phyloP scores from a whole-genome alignment of 2,797 vertebrate species.

The Megalops cyprinoides region DNA sequence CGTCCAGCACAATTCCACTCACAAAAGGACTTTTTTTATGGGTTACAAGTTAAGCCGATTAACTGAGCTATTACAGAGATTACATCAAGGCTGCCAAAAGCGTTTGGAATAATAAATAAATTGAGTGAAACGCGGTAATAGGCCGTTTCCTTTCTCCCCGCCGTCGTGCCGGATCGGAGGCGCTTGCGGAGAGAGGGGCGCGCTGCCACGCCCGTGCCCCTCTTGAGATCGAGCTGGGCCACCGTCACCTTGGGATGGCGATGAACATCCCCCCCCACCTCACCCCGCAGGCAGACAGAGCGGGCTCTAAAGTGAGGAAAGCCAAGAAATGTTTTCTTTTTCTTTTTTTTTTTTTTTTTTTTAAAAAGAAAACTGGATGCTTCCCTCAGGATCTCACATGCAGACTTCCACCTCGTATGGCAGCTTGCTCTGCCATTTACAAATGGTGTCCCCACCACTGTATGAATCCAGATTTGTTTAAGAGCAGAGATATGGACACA shows the following conservation, averaged over 20 bases:
- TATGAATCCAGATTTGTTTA: too few relatives aligned
- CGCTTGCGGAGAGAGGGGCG: conserved; percentile 39
- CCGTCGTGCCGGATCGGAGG: conserved; percentile 55
- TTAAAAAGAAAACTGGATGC: too few relatives aligned
- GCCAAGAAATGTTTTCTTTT: background rate
- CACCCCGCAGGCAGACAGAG: background rate
- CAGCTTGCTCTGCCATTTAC: too few relatives aligned
- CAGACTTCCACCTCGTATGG: too few relatives aligned
- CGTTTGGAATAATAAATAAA: conserved; percentile 67
- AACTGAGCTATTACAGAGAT: conserved; percentile 57
- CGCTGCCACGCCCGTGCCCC: background rate
- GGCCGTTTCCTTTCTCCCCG: conserved; percentile 65
- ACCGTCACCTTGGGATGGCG: background rate
- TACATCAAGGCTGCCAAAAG: conserved; percentile 59
- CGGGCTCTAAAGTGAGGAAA: background rate
- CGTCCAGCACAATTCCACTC: background rate
- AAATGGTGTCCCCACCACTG: too few relatives aligned
- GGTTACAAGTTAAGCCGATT: conserved; percentile 57
- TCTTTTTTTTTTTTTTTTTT: too few relatives aligned
- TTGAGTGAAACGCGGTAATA: conserved; percentile 64
- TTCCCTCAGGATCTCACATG: too few relatives aligned
- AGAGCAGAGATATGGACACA: background rate
- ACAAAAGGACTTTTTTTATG: conserved; percentile 29
- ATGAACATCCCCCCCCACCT: background rate
- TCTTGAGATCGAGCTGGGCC: background rate